Base-by-base conservation (phyloP, 2,797 vertebrate genomes). In the Galagoides demidoff region DNA sequence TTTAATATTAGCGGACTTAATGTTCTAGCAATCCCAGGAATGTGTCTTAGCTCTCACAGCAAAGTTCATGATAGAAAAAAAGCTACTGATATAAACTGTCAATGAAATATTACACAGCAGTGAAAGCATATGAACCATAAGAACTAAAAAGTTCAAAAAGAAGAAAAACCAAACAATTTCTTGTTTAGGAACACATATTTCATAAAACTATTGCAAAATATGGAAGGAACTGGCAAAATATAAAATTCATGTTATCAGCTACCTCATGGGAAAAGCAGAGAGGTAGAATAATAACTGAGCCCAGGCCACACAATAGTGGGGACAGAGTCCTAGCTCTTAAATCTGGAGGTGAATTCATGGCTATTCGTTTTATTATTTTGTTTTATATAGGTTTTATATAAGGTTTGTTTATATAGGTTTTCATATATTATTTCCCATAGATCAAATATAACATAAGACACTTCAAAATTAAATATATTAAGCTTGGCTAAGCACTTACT, bases 171-270 rank as follows among this genome's bases (percentile, higher is more conserved):
- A 63, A 92, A 78, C n/a, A 19, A 14, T 52, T 66, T 84, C 13
- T 74, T 92, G 4, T 52, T 85, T 76, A 92, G 71, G 70, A 95
- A 70, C 14, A 77, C 3, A 37, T 34, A 63, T 7, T 10, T 31
- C 34, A 89, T 20, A 85, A 39, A 85, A 82, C 22, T 52, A 45
- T 43, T 83, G 78, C n/a, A 64, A 78, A 90, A 82, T 22, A 64
- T 78, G 13, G 27, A 63, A 88, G 16, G 57, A 84, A 61, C 5
- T 61, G 59, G 4, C 2, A 63, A 90, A 27, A 31, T 45, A 39
- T 3, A 49, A 85, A 61, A 96, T 68, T 76, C 55, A 76, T 9
- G 20, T 7, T 10, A 55, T 2, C 45, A 12, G 31, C 31, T 39
- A 84, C n/a, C 7, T 82, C 19, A 19, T 76, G 17, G 52, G 22